Base-by-base conservation (phyloP, 1,140 invertebrate species). In the Monochamus saltuarius region DNA sequence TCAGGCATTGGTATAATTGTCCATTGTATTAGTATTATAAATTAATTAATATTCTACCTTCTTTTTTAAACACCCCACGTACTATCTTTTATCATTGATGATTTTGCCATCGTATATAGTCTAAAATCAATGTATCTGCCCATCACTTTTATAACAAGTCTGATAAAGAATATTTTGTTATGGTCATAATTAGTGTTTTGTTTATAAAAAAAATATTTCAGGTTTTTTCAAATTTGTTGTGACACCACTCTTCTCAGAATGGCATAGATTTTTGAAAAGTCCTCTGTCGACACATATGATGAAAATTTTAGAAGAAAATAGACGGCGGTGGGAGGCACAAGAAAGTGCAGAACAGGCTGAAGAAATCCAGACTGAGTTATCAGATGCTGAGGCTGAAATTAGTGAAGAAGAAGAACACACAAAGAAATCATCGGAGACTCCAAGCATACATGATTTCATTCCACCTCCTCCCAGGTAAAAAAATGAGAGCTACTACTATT, bases 171-270 rank as follows among this genome's bases (percentile, higher is more conserved):
- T 29, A 29, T 3, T 29, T 3, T 57, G 49, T n/a, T 3, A 42
- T 7, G 39, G 16, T 13, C n/a, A 2, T 16, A 4, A 7, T 13
- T 3, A 3, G n/a, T 42, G 2, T 7, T 42, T 4, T 4, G 2
- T 42, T 16, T 42, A 42, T 13, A 13, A 3, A 3, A 3, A 43
- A 43, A 43, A 14, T 59, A 9, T 83, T 81, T 7, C 74, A 90
- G 91, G 91, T 17, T 95, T 95, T 77, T 90, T 93, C 75, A 84
- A 88, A 62, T 92, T 85, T 74, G 89, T 95, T 1, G 92, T 93
- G 0, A 82, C 84, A 0, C 93, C 93, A 9, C 79, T 95, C 3
- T 92, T 94, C 70, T 81, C 83, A 22, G 89, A 92, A 75, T 95
- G 92, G 92, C 84, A 94, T 68, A 78, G 87, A 42, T 94, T 94